phyloP scores from a whole-genome alignment of 2,888 invertebrate species.

The Xestoiulus laeticollis region DNA sequence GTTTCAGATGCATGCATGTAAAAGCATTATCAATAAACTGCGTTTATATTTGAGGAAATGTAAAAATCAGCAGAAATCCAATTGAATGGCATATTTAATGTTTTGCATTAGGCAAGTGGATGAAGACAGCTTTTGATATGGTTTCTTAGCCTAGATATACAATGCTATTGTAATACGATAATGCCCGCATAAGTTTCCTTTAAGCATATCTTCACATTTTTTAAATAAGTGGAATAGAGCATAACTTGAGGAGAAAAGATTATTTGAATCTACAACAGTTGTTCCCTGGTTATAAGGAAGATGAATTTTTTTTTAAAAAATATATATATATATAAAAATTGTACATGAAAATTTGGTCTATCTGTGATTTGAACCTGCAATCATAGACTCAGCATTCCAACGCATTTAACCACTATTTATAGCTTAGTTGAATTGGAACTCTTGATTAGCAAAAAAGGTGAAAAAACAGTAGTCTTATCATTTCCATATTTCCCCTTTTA shows the following conservation, averaged over 20 bases:
- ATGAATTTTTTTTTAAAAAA: not conserved
- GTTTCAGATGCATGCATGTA: not conserved
- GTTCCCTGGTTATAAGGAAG: not conserved
- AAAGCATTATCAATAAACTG: constrained; percentile 12
- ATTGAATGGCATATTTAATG: not conserved
- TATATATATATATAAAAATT: not conserved
- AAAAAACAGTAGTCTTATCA: too few relatives aligned
- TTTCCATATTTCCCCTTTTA: too few relatives aligned
- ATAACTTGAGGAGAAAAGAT: not conserved
- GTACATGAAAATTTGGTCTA: too few relatives aligned
- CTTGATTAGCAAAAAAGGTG: too few relatives aligned
- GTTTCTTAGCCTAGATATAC: not conserved
- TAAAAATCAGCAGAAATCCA: constrained; percentile 11
- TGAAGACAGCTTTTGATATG: not conserved
- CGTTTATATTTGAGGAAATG: constrained; percentile 23
- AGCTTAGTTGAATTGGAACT: too few relatives aligned
- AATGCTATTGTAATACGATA: not conserved
- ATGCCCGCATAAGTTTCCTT: not conserved
- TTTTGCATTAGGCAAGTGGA: not conserved
- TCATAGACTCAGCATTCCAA: too few relatives aligned
- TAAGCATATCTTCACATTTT: not conserved
- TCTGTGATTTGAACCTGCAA: too few relatives aligned
- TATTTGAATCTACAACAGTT: not conserved
- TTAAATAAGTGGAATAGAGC: not conserved
- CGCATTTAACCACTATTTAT: too few relatives aligned